phyloP scores from a whole-genome alignment of 2,113 vertebrate species.

The Equus quagga region DNA sequence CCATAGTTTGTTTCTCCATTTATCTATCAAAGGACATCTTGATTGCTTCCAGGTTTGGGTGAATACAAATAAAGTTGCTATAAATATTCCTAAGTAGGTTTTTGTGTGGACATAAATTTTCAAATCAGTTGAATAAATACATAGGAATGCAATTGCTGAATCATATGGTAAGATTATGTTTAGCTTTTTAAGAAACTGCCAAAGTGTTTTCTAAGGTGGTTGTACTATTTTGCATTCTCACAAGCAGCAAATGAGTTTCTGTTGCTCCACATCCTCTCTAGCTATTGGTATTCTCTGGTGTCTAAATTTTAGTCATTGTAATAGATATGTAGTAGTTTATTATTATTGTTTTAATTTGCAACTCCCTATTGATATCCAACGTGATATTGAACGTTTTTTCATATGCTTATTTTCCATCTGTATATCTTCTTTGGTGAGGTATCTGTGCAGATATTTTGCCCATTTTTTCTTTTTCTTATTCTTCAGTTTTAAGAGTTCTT shows the following conservation, averaged over 20 bases:
- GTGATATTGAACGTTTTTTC: neutral
- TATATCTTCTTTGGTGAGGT: neutral
- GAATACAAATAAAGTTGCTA: neutral
- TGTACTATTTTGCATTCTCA: neutral
- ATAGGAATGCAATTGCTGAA: neutral
- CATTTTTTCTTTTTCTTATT: neutral
- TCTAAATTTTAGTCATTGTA: neutral
- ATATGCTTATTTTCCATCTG: neutral
- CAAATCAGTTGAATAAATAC: neutral
- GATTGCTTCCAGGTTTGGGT: neutral
- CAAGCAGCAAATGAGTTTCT: neutral
- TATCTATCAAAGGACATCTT: neutral
- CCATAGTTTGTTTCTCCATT: neutral
- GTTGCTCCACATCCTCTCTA: neutral
- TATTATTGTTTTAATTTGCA: slow-evolving; percentile 1
- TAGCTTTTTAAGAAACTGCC: slow-evolving; percentile 6
- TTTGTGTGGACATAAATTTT: neutral
- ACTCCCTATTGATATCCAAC: neutral
- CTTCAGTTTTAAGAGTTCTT: neutral
- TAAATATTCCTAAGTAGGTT: neutral
- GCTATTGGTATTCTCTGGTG: neutral
- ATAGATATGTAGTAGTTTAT: neutral
- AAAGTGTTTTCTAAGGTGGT: neutral
- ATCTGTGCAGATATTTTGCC: neutral
- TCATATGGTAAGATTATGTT: neutral